A percentile compares a stretch with the other conserved stretches of the same genome.
Conservation (phyloP, 2,888 invertebrate genomes). For the Lasius platythorax region DNA sequence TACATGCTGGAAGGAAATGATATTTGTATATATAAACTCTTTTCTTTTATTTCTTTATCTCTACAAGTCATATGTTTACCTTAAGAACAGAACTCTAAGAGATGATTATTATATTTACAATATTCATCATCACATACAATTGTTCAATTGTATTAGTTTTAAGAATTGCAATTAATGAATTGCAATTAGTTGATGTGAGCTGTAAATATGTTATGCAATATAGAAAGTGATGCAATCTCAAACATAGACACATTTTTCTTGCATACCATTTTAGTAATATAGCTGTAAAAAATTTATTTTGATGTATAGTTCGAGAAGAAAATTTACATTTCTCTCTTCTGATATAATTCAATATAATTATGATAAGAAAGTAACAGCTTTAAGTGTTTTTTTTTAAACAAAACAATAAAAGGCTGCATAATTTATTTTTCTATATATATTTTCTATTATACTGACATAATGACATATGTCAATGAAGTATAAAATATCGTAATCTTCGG, state of each 20-base stretch:
- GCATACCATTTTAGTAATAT: background rate
- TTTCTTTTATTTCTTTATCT: background rate
- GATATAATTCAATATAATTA: background rate
- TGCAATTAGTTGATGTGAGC: constrained; percentile 57
- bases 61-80: constrained; percentile 43
- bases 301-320: background rate
- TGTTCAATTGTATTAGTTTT: constrained; percentile 42
- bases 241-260: constrained; percentile 21
- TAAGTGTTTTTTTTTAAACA: background rate
- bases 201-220: constrained; percentile 70
- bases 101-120: background rate
- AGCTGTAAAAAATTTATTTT: background rate
- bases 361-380: background rate
- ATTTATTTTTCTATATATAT: background rate
- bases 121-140: background rate
- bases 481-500: background rate
- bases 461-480: background rate
- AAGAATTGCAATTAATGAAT: constrained; percentile 47
- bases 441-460: background rate
- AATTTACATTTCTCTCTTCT: background rate
- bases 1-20: constrained; percentile 56
- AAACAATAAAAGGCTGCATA: background rate
- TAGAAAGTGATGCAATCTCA: constrained; percentile 48
- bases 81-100: background rate
- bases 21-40: constrained; percentile 66